Evolutionary conservation across 2,888 invertebrate species (phyloP), one percentile per base, ranked within the genome.

Genomic region (Meloe dianella): DNA sequence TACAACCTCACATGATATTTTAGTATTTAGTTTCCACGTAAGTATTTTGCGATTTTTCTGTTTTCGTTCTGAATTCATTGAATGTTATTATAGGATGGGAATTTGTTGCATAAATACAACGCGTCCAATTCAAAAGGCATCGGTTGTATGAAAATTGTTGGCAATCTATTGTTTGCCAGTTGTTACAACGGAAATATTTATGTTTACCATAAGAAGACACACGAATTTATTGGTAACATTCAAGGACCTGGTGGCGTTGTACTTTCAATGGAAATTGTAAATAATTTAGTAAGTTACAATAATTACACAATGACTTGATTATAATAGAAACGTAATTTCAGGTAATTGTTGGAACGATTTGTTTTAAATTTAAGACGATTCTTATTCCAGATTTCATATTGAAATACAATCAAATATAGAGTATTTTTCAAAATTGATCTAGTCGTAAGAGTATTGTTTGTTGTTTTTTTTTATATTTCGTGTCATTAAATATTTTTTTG

Each of bases 121-220:
- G 78, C 78, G 7, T 71, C 75, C 4, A 72, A 76, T 32, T 74
- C 75, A 56, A 90, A 90, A 77, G 92, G 92, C 17, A 90, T 91
- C 58, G 90, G 91, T 47, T 91, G 92, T 70, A 87, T 93, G 86
- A 88, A 89, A 66, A 84, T 89, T 60, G 86, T 87, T 56, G 87
- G 88, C 71, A 88, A 90, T 47, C 85, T 89, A 51, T 83, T 91
- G 68, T 86, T 89, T 82, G 90, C 91, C 56, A 92, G 92, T 72
- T 93, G 92, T 84, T 92, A 92, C 81, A 92, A 92, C 84, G 93
- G 93, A 68, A 90, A 88, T 79, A 89, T 93, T 74, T 93, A 92
- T 81, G 87, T 92, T 67, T 90, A 90, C 82, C 85, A 89, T 71
- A 87, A 87, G 72, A 80, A 81, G 66, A 80, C 83, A 1, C 83